These are phyloP conservation scores for Enteromius argenteus DNA, from an alignment of 2,797 vertebrate species.

Conservation along the genomic window DNA sequence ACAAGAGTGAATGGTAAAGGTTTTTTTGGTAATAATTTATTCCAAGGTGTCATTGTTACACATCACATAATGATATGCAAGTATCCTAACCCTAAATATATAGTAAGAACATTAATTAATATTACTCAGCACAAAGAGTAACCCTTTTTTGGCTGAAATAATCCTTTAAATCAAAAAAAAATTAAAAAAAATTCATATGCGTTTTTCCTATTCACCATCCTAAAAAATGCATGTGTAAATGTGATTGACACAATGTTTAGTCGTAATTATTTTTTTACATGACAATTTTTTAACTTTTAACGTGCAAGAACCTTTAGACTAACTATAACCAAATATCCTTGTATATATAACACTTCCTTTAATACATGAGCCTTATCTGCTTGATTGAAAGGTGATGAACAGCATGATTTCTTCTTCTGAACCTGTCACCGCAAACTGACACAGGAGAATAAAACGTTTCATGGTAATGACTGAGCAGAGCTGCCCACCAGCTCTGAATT, in stretches of 20 bases:
- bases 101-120: too few relatives aligned
- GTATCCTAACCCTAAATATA: too few relatives aligned
- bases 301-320: not conserved
- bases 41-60: too few relatives aligned
- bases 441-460: slow-evolving; percentile 14
- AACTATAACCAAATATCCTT: not conserved
- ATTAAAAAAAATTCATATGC: too few relatives aligned
- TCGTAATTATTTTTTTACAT: not conserved
- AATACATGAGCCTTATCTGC: not conserved
- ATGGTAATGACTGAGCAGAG: slow-evolving; percentile 10
- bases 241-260: not conserved
- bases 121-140: too few relatives aligned
- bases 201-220: not conserved
- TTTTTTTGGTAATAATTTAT: too few relatives aligned
- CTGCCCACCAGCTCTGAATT: slow-evolving; percentile 39
- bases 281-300: not conserved
- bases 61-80: too few relatives aligned
- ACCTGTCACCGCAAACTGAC: not conserved
- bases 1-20: not conserved
- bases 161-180: too few relatives aligned
- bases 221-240: not conserved
- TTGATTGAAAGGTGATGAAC: not conserved
- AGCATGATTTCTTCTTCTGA: slow-evolving; percentile 10
- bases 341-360: not conserved
- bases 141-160: too few relatives aligned